These are phyloP conservation scores for Crossocerus cetratus DNA, from an alignment of 2,888 invertebrate species.

Conservation along the genomic window DNA sequence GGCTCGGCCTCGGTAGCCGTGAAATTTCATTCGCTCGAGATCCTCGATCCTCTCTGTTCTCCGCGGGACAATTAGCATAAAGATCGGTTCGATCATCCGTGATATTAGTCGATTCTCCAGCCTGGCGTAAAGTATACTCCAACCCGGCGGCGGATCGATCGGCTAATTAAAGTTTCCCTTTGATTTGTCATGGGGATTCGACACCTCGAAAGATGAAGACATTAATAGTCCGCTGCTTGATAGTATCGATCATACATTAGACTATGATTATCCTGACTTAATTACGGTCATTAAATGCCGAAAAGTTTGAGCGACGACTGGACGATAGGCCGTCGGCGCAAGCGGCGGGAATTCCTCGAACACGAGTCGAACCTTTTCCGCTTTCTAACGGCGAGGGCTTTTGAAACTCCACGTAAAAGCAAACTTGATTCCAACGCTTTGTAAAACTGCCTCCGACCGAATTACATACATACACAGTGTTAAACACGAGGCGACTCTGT, in stretches of 20 bases:
- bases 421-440: not conserved
- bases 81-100: not conserved
- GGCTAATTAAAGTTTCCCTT: too few relatives aligned
- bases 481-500: too few relatives aligned
- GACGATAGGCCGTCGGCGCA: constrained; percentile 16
- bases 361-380: constrained; percentile 30
- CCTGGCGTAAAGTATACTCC: not conserved
- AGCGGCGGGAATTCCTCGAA: constrained; percentile 39
- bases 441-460: too few relatives aligned
- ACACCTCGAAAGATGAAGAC: constrained; percentile 35
- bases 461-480: too few relatives aligned
- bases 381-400: constrained; percentile 25
- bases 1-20: constrained; percentile 1
- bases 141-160: too few relatives aligned
- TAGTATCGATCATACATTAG: constrained; percentile 25
- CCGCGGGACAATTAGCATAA: not conserved
- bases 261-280: constrained; percentile 39
- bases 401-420: not conserved
- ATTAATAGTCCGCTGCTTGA: constrained; percentile 43
- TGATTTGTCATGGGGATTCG: too few relatives aligned
- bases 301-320: constrained; percentile 24
- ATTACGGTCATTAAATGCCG: constrained; percentile 46
- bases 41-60: not conserved
- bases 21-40: not conserved
- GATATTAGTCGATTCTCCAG: not conserved